Evolutionary conservation across 2,797 vertebrate genomes (phyloP), one percentile per base, ranked within the genome.

Genomic region (Cyclopterus lumpus): DNA sequence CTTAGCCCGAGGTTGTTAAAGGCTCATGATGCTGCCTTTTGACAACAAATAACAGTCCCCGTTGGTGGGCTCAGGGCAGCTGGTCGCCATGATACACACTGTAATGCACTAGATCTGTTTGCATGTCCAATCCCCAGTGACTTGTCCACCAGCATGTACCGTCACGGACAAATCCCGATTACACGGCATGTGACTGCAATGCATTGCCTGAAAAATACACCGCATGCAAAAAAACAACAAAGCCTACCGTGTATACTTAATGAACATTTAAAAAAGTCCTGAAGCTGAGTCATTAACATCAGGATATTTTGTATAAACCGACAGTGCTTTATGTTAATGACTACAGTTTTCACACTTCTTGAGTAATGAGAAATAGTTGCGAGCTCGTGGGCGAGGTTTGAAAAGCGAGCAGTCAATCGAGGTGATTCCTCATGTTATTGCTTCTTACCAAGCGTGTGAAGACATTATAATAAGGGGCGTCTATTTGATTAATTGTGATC

Each of bases 21-120:
- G 61, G 54, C 53, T 79, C 53, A 55, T 2, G 38, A 69, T 73
- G 73, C 64, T 51, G 70, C 30, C 36, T 77, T 77, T 65, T 48
- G 42, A 75, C 61, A 83, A 72, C 71, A 84, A 78, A 81, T 49
- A 75, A 59, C 61, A 42, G 63, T 44, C 54, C 64, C 34, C 22
- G 32, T 63, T 46, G 80, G 76, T 86, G 55, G 44, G 28, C 51
- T 70, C 12, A 42, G 79, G 73, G 22, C 69, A 63, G 69, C 76
- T 57, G 51, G 36, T 38, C 46, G 36, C 55, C 26, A 34, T 55
- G 58, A 74, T 36, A 30, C 40, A 57, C 20, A 67, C 62, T 67
- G 57, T 71, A 66, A 80, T 8, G 46, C 51, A 67, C 0, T 24
- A 15, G 36, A 67, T 76, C 63, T 67, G 59, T 64, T 73, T 67